Evolutionary conservation across 1,140 invertebrate species (phyloP), one percentile per base, ranked within the genome.

Genomic region (Hylyphantes graminicola): DNA sequence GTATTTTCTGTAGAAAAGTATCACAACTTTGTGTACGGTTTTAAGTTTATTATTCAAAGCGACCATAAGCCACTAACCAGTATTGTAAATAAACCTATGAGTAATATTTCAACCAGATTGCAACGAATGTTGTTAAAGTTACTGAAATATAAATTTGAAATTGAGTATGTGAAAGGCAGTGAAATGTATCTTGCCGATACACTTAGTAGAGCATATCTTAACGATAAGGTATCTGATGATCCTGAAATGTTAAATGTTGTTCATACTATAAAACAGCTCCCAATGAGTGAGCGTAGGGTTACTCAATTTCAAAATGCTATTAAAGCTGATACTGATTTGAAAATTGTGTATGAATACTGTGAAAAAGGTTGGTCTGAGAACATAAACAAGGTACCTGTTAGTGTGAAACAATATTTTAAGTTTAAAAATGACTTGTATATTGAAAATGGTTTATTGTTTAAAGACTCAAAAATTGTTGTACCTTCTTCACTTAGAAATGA

Each of bases 1-100:
- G 87, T 92, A 6, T 92, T 90, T 85, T 88, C 88, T 8, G 87
- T 89, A 7, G 88, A 90, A 76, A 79, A 87, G 55, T 91, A 90
- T 87, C 89, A 89, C 80, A 88, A 90, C 73, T 91, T 89, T 86
- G 70, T 91, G 11, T 89, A 88, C 85, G 89, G 88, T 3, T 73
- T 87, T 10, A 61, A 76, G 51, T 88, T 90, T 70, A 86, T 51
- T 63, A 65, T 90, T n/a, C 61, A 87, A 57, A 89, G 87, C n/a
- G 89, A 90, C 73, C 87, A 90, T 87, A 85, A 88, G 82, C 88
- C 88, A 4, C 76, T 86, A 50, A 65, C 57, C 2, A 19, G 51
- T 13, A 83, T 85, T 48, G 72, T 78, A 35, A 59, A 77, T 54
- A 86, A 77, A 35, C 81, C 79, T 21, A 54, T 88, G 0, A 15